A percentile compares a stretch with the other conserved stretches of the same genome.
phyloP scores from a whole-genome alignment of 2,797 vertebrate species.

The Myripristis murdjan region DNA sequence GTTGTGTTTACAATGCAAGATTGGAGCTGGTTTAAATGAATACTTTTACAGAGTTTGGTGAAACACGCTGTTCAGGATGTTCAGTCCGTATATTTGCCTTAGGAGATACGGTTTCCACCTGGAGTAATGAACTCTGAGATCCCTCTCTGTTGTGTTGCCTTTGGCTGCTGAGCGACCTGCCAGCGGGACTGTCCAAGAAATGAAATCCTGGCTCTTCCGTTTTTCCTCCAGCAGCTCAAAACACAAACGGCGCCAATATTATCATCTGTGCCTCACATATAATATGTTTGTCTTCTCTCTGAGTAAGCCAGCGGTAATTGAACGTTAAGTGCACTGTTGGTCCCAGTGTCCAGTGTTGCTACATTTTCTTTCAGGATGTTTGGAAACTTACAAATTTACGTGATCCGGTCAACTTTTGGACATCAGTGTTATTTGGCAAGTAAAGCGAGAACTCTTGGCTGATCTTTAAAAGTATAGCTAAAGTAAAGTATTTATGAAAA shows the following conservation, averaged over 20 bases:
- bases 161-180: slow-evolving; percentile 44
- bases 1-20: slow-evolving; percentile 1
- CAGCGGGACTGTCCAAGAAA: slow-evolving; percentile 6
- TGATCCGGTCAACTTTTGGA: no score
- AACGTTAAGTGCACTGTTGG: no score
- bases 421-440: not conserved
- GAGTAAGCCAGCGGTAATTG: not conserved
- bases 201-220: slow-evolving; percentile 44
- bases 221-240: slow-evolving; percentile 22
- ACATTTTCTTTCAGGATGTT: slow-evolving; percentile 1
- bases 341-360: not conserved
- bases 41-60: not conserved
- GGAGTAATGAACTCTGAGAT: not conserved
- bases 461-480: no score
- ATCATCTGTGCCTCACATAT: slow-evolving; percentile 9
- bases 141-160: slow-evolving; percentile 4
- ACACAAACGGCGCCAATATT: slow-evolving; percentile 7
- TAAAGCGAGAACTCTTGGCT: not conserved
- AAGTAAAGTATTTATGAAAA: slow-evolving; percentile 2
- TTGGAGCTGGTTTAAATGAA: not conserved
- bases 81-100: not conserved
- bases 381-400: slow-evolving; percentile 2
- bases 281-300: slow-evolving; percentile 1
- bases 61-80: not conserved
- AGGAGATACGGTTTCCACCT: slow-evolving; percentile 3